A percentile compares a stretch with the other conserved stretches of the same genome.
Evolutionary conservation across 2,797 vertebrate species (phyloP).

Genomic region (Malurus leucopterus): DNA sequence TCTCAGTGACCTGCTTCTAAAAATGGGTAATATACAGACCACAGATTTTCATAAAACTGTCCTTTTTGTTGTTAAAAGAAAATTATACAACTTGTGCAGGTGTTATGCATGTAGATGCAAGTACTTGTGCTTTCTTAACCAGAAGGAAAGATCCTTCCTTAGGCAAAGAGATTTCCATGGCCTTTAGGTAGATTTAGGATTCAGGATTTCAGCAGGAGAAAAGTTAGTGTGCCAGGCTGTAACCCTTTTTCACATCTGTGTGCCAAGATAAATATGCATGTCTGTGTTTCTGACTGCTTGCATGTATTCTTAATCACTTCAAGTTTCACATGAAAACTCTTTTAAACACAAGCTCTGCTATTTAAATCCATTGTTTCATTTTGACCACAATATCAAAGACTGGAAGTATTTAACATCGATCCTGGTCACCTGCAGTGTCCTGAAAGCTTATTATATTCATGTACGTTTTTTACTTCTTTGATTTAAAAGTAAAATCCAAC

Average conservation of each 20-base stretch:
- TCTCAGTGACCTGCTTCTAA: neutral
- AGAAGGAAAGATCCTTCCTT: neutral
- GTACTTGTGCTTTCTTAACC: neutral
- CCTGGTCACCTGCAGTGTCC: conserved; percentile 15
- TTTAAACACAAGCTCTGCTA: conserved; percentile 3
- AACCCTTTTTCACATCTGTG: neutral
- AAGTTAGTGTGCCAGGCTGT: neutral
- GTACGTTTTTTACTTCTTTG: conserved; percentile 11
- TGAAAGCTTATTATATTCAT: conserved; percentile 11
- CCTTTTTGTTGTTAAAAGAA: neutral
- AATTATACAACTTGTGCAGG: neutral
- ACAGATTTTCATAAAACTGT: neutral
- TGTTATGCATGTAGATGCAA: neutral
- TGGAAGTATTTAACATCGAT: conserved; percentile 7
- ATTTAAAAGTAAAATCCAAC: conserved; percentile 33
- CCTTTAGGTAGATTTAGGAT: neutral
- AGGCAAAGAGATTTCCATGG: neutral
- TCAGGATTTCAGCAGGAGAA: neutral
- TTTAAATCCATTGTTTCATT: conserved; percentile 46
- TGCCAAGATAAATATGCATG: conserved; percentile 2
- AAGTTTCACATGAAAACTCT: conserved; percentile 25
- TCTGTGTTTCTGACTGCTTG: conserved; percentile 16
- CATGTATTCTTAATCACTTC: conserved; percentile 1
- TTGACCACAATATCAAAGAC: conserved; percentile 45
- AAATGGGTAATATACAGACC: neutral